phyloP scores from a whole-genome alignment of 2,888 invertebrate genomes.

The Malachius bipustulatus region DNA sequence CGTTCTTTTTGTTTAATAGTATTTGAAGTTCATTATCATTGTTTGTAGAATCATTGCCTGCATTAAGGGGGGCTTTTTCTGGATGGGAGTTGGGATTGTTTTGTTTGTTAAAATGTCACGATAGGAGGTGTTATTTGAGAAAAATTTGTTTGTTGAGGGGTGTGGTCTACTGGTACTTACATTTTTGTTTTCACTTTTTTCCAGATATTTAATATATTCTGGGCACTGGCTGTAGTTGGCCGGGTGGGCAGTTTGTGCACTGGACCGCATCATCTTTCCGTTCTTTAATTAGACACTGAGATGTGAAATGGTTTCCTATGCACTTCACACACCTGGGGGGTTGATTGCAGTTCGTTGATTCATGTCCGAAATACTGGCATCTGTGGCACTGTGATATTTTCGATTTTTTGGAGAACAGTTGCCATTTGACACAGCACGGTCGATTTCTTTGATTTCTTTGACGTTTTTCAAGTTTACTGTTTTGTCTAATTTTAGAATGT shows the following conservation, averaged over 20 bases:
- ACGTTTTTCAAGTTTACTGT: slow-evolving; percentile 3
- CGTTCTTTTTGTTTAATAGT: too few species aligned
- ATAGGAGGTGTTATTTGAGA: too few species aligned
- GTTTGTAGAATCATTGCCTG: too few species aligned
- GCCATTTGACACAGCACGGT: slow-evolving; percentile 8
- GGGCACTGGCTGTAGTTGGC: slow-evolving; percentile 21
- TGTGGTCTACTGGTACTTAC: too few species aligned
- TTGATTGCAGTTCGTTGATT: slow-evolving; percentile 8
- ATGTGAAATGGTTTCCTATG: slow-evolving; percentile 2
- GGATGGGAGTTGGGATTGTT: too few species aligned
- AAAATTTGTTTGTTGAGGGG: too few species aligned
- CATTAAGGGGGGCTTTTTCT: too few species aligned
- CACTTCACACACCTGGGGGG: slow-evolving; percentile 8
- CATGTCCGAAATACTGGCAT: slow-evolving; percentile 39
- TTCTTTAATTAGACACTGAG: slow-evolving; percentile 6
- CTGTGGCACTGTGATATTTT: slow-evolving; percentile 35
- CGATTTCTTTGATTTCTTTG: slow-evolving; percentile 8
- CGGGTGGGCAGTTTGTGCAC: slow-evolving; percentile 36
- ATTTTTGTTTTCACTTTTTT: too few species aligned
- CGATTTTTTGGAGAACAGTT: slow-evolving; percentile 10
- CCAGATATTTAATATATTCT: too few species aligned
- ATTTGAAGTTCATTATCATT: too few species aligned
- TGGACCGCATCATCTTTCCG: slow-evolving; percentile 19
- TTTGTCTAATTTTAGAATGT: background rate
- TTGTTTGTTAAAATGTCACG: too few species aligned